These are phyloP conservation scores for Phrynocephalus vlangalii DNA, from an alignment of 2,797 vertebrate genomes.

Conservation along the genomic window DNA sequence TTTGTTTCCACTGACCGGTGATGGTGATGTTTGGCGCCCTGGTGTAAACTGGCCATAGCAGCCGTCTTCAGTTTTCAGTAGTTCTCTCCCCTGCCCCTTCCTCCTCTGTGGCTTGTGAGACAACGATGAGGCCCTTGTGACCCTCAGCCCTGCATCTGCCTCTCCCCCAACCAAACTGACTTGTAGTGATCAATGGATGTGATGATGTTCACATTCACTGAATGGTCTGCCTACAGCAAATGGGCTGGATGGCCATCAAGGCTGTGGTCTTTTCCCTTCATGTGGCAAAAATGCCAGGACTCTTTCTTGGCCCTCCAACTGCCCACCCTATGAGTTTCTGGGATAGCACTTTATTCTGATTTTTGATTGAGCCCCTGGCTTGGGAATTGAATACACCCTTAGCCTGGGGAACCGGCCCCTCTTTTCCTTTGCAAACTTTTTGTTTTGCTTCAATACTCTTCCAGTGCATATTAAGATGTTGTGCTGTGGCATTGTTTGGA, in stretches of 20 bases:
- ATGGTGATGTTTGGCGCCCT: slow-evolving; percentile 9
- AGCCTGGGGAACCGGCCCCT: fast-evolving
- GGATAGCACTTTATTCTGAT: slow-evolving; percentile 68
- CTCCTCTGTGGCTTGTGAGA: slow-evolving; percentile 28
- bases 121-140: neutral
- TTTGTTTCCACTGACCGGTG: slow-evolving; percentile 10
- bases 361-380: neutral
- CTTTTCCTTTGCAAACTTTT: fast-evolving
- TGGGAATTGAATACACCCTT: fast-evolving
- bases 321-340: neutral
- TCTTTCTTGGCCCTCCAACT: neutral
- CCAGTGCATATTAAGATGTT: fast-evolving
- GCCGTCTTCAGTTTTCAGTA: neutral
- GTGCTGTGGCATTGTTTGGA: neutral
- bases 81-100: neutral
- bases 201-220: neutral
- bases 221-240: slow-evolving; percentile 27
- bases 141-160: neutral
- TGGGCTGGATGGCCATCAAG: neutral
- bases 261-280: slow-evolving; percentile 13
- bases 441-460: fast-evolving
- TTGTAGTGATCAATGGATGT: neutral
- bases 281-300: neutral
- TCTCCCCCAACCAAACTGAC: fast-evolving
- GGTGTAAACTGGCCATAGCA: neutral